Percentiles rank a stretch among this genome's conserved stretches.
These are phyloP conservation scores for honey bee (Apis mellifera) DNA, from an alignment of 1,140 invertebrate species.

Conservation along the genomic window DNA sequence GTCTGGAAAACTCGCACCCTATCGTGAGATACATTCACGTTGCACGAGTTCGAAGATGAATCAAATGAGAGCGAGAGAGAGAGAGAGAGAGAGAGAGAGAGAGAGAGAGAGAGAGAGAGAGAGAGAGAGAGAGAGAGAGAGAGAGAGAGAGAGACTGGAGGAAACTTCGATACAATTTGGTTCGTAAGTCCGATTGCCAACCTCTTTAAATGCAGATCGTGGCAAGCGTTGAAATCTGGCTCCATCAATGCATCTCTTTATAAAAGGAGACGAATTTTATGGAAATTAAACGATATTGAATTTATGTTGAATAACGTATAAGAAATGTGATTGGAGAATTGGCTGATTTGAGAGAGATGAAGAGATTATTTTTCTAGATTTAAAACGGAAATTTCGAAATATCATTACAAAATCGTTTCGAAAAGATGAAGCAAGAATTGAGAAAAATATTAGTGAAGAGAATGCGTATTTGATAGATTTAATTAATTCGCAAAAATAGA, in stretches of 20 bases:
- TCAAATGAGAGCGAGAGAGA: too few relatives aligned
- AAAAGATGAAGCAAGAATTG: too few relatives aligned
- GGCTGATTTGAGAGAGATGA: too few relatives aligned
- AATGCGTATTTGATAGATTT: too few relatives aligned
- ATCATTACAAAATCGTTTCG: too few relatives aligned
- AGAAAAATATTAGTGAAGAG: too few relatives aligned
- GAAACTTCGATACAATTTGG: slow-evolving; percentile 62
- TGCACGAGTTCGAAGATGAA: slow-evolving; percentile 9
- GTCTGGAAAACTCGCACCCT: slow-evolving; percentile 37
- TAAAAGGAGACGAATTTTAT: slow-evolving; percentile 25
- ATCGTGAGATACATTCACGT: slow-evolving; percentile 41
- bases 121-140: not conserved
- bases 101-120: not conserved
- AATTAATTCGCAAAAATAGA: too few relatives aligned
- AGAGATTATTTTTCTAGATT: too few relatives aligned
- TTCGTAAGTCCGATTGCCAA: slow-evolving; percentile 50
- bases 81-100: not conserved
- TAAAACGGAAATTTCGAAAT: too few relatives aligned
- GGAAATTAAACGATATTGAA: slow-evolving; percentile 10
- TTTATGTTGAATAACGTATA: too few relatives aligned
- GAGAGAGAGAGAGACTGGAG: not conserved
- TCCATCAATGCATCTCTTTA: not conserved
- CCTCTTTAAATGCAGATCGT: slow-evolving; percentile 55
- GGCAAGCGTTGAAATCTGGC: too few relatives aligned
- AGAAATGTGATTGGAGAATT: not conserved